A percentile compares a stretch with the other conserved stretches of the same genome.
These are phyloP conservation scores for Mythimna ferrago DNA, from an alignment of 2,888 invertebrate genomes.

Conservation along the genomic window DNA sequence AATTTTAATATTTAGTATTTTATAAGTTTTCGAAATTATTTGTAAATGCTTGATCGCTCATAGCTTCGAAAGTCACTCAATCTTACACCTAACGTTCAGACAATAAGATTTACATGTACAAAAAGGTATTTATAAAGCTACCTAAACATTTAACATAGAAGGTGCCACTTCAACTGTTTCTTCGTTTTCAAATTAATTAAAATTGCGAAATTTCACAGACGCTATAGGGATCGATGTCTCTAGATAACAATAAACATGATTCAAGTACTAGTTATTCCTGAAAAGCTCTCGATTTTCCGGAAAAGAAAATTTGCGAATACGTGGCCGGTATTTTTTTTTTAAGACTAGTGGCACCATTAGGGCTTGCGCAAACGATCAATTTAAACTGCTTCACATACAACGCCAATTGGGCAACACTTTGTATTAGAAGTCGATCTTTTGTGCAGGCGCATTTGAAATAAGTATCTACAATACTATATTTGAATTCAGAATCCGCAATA, in stretches of 20 bases:
- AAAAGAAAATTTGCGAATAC: background rate
- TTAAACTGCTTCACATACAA: constrained; percentile 4
- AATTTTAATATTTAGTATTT: background rate
- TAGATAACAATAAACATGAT: background rate
- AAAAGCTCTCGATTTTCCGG: background rate
- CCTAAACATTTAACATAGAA: constrained; percentile 11
- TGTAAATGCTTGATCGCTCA: constrained; percentile 38
- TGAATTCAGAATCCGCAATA: background rate
- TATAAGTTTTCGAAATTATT: constrained; percentile 3
- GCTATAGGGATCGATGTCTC: background rate
- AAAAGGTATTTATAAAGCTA: constrained; percentile 22
- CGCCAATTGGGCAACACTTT: background rate
- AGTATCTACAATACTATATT: constrained; percentile 3
- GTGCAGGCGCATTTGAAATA: constrained; percentile 18
- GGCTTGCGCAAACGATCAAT: constrained; percentile 23
- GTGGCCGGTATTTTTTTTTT: background rate
- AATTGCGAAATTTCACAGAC: background rate
- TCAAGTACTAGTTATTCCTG: no score
- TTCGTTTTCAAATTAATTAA: background rate
- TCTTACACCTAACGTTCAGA: constrained; percentile 18
- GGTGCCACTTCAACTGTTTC: constrained; percentile 10
- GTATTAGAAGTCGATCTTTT: constrained; percentile 19
- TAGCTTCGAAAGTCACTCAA: constrained; percentile 2
- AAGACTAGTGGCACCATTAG: constrained; percentile 26
- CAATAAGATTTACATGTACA: constrained; percentile 23